phyloP scores from a whole-genome alignment of 2,888 invertebrate genomes.

The Syrista parreyssii region DNA sequence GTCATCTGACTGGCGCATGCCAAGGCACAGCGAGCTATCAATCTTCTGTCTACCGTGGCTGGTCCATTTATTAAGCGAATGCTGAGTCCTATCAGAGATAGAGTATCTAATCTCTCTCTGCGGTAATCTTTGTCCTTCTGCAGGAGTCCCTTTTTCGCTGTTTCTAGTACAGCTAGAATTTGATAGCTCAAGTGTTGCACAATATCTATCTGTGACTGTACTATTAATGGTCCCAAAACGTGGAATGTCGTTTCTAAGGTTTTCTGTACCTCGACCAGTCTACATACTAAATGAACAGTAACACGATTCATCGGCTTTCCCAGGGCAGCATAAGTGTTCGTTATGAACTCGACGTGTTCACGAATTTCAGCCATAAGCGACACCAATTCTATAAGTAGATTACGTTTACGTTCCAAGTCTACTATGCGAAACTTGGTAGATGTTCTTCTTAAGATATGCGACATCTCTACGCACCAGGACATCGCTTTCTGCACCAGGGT shows the following conservation, averaged over 20 bases:
- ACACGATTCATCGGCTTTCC: constrained; percentile 83
- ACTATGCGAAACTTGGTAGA: constrained; percentile 44
- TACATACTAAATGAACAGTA: constrained; percentile 80
- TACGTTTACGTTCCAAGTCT: constrained; percentile 61
- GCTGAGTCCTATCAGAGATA: constrained; percentile 54
- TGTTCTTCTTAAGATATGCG: constrained; percentile 74
- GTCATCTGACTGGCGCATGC: constrained; percentile 69
- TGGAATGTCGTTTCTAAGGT: constrained; percentile 79
- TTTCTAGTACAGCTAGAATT: constrained; percentile 74
- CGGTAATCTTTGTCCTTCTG: constrained; percentile 56
- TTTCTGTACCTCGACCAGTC: constrained; percentile 84
- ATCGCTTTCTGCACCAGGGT: constrained; percentile 70
- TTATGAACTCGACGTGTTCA: constrained; percentile 72
- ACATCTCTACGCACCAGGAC: constrained; percentile 57
- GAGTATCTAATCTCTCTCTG: constrained; percentile 54
- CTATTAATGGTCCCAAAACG: constrained; percentile 76
- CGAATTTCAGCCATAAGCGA: constrained; percentile 65
- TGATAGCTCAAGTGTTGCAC: constrained; percentile 84
- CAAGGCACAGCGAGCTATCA: constrained; percentile 76
- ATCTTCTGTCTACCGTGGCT: constrained; percentile 73
- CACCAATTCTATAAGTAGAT: constrained; percentile 70
- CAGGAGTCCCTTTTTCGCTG: constrained; percentile 69
- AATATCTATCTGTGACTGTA: constrained; percentile 80
- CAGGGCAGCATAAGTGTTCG: constrained; percentile 76
- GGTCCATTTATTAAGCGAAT: constrained; percentile 64